A percentile compares a stretch with the other conserved stretches of the same genome.
phyloP scores from a whole-genome alignment of 2,888 invertebrate species.

The Microchrysa polita region DNA sequence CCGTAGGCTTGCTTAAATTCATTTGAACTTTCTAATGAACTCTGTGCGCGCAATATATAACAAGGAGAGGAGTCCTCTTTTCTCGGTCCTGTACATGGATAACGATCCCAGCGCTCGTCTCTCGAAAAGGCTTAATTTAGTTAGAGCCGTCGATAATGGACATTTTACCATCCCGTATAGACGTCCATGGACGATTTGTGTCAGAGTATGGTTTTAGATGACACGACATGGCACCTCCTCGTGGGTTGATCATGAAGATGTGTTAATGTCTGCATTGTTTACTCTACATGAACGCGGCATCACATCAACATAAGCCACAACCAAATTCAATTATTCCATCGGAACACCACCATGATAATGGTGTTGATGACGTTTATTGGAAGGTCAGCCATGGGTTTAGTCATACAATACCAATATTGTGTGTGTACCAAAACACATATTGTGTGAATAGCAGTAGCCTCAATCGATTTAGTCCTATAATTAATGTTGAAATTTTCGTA shows the following conservation, averaged over 20 bases:
- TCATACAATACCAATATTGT: background rate
- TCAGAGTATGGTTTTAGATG: no score
- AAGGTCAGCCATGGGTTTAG: background rate
- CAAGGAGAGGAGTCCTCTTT: no score
- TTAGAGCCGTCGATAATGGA: slow-evolving; percentile 18
- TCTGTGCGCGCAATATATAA: background rate
- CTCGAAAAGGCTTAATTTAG: slow-evolving; percentile 20
- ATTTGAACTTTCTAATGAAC: background rate
- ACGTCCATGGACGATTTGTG: slow-evolving; percentile 4
- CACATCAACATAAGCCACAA: background rate
- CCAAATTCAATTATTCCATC: slow-evolving; percentile 19
- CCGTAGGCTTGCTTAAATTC: background rate
- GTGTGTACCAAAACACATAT: no score
- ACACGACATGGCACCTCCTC: no score
- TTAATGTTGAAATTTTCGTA: background rate
- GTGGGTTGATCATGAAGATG: background rate
- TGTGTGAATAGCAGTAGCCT: background rate
- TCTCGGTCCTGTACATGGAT: background rate
- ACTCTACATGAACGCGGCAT: background rate
- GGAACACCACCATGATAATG: slow-evolving; percentile 17
- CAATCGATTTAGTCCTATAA: background rate
- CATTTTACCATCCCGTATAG: slow-evolving; percentile 12
- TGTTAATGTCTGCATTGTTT: slow-evolving; percentile 8
- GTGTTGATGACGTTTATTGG: background rate
- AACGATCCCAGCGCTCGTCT: background rate